Base-by-base conservation (phyloP, 2,113 vertebrate species). In the Aphelocoma coerulescens region DNA sequence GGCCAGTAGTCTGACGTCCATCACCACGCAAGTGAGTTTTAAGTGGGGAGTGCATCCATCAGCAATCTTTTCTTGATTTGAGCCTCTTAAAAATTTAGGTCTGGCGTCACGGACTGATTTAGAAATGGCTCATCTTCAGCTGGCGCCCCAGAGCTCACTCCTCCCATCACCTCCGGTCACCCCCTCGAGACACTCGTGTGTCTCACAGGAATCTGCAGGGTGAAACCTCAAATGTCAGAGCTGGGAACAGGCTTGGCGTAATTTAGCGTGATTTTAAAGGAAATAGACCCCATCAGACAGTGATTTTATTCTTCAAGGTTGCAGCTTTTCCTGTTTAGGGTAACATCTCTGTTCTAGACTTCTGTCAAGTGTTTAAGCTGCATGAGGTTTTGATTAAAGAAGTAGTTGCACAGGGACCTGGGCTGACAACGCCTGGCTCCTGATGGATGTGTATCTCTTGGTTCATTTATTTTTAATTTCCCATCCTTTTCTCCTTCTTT, bases 391-490 rank as follows among this genome's bases (percentile, higher is more conserved):
- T 93, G 95, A 95, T 95, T 97, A 92, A 87, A 92, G 94, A 65
- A 95, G 89, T 8, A 35, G 94, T 81, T 95, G 95, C 89, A 74
- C 30, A 81, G 94, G 94, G 93, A 95, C 93, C 73, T 84, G 93
- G 28, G 86, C 86, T 96, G 93, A 95, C 96, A 96, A 74, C 8
- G 77, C 94, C 84, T 91, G 86, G 65, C 91, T 95, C 94, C 93
- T 95, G 94, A 97, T 95, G 93, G 91, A 96, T 96, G 94, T 79
- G 79, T 76, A 95, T 89, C 96, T 95, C 96, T 89, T 95, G 95
- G 93, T 96, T 96, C 84, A 89, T 96, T 97, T 97, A 92, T 93
- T 96, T 97, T 97, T 95, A 89, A 95, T 97, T 97, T 97, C 94
- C 94, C 86, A 91, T 95, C 91, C 54, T 95, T 93, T 95, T 81